Base-by-base conservation (phyloP, 2,888 invertebrate genomes). In the Callyntrura guangdongensis region DNA sequence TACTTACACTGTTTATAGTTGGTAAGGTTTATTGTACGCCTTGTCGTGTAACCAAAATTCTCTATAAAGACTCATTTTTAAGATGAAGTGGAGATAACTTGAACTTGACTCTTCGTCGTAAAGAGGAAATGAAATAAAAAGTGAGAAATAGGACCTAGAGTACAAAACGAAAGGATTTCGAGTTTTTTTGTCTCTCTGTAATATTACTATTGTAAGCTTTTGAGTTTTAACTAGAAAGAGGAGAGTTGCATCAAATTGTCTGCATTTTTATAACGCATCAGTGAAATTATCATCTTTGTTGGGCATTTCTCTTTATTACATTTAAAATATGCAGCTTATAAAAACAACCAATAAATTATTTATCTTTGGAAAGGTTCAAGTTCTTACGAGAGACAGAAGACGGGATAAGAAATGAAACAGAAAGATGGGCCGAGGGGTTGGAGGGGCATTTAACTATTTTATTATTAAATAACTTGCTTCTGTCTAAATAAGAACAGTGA, bases 341-440 rank as follows among this genome's bases (percentile, higher is more conserved):
- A 67, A 67, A 53, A 77, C 49, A 77, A 14, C 25, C 72, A 17
- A 74, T 85, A 74, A 85, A 85, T 85, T n/a, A n/a, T n/a, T 74
- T 61, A 22, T n/a, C 47, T 86, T 77, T 86, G 86, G 86, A 86
- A 74, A 86, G 27, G 74, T 61, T 64, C 49, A 86, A 53, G 49
- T 64, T 64, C 64, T 69, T 22, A 20, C 45, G 1, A 45, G 27
- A 0, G 11, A 14, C 14, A 53, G 27, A 27, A 14, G n/a, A 25
- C 27, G 11, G 27, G 27, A 64, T 9, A 64, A n/a, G 11, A 22
- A 67, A 67, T n/a, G n/a, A n/a, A n/a, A n/a, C 11, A 47, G 5
- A 47, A 47, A 47, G 11, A 47, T 47, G 25, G 67, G n/a, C n/a
- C n/a, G n/a, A n/a, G n/a, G n/a, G n/a, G n/a, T n/a, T n/a, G n/a